Evolutionary conservation across 1,140 invertebrate genomes (phyloP).

Genomic region (Leptinotarsa texana): DNA sequence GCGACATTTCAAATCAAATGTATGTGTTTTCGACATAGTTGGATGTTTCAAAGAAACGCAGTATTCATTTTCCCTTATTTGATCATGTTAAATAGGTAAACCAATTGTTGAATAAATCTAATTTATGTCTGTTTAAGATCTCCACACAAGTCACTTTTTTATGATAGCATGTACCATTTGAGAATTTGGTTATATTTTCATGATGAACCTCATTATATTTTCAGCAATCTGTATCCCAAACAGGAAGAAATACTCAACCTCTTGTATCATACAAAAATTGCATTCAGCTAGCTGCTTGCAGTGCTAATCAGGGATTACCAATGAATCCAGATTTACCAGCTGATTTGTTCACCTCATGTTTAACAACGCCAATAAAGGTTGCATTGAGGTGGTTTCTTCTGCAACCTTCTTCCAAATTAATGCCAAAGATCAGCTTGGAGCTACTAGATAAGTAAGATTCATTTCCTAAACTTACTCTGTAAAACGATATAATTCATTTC

Average conservation of each 20-base stretch:
- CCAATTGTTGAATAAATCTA: no score
- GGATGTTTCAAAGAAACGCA: no score
- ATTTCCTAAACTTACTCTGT: neutral
- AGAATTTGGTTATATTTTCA: no score
- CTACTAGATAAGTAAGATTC: constrained; percentile 83
- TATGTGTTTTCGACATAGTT: no score
- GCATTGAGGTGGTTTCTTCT: constrained; percentile 93
- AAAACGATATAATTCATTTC: no score
- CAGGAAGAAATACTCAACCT: constrained; percentile 26
- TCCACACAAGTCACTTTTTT: no score
- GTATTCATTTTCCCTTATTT: no score
- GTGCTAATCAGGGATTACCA: constrained; percentile 87
- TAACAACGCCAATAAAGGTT: constrained; percentile 98
- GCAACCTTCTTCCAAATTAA: constrained; percentile 76
- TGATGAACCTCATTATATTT: neutral
- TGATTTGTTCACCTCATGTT: constrained; percentile 96
- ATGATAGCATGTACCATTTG: no score
- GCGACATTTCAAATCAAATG: no score
- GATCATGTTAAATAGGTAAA: no score
- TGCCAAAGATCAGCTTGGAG: constrained; percentile 79
- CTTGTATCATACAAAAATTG: constrained; percentile 80
- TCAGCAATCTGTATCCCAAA: constrained; percentile 14
- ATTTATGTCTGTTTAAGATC: no score
- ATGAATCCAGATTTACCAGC: constrained; percentile 99
- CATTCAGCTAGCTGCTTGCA: constrained; percentile 95